Conservation (phyloP, 1,140 invertebrate genomes). For the Pomacea maculata region DNA sequence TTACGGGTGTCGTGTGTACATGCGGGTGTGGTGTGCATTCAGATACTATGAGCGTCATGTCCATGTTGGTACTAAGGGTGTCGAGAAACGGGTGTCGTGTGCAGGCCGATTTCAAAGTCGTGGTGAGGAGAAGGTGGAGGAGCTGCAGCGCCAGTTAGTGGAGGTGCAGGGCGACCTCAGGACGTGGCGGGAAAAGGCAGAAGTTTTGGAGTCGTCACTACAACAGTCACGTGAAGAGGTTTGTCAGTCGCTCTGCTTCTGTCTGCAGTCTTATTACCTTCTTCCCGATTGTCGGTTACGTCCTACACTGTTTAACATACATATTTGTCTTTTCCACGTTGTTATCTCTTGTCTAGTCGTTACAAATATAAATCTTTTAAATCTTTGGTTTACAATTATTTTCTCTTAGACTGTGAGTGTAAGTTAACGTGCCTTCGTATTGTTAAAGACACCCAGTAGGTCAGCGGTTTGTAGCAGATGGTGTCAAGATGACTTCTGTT, state of each 20-base stretch:
- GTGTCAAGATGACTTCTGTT: conserved; percentile 39
- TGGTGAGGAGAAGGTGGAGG: conserved; percentile 41
- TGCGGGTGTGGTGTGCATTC: too few species aligned
- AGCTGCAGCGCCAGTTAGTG: conserved; percentile 39
- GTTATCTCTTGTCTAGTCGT: too few species aligned
- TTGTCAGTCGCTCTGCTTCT: background rate
- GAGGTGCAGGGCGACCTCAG: conserved; percentile 30
- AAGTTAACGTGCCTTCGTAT: too few species aligned
- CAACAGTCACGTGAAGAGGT: conserved; percentile 42
- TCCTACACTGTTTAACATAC: too few species aligned
- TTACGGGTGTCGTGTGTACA: too few species aligned
- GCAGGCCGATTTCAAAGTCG: conserved; percentile 39
- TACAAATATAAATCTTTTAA: too few species aligned
- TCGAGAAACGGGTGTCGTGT: background rate
- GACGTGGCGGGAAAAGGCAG: conserved; percentile 16
- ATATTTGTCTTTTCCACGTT: too few species aligned
- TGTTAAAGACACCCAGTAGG: background rate
- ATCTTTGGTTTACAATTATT: too few species aligned
- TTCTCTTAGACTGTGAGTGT: too few species aligned
- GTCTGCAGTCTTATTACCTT: background rate
- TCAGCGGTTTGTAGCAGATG: conserved; percentile 53
- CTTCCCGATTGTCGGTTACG: too few species aligned
- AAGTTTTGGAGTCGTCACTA: conserved; percentile 26
- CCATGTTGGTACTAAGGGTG: too few species aligned
- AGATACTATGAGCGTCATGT: too few species aligned